A percentile compares a stretch with the other conserved stretches of the same genome.
phyloP scores from a whole-genome alignment of 2,113 vertebrate species.

The Sphyrna mokarran region DNA sequence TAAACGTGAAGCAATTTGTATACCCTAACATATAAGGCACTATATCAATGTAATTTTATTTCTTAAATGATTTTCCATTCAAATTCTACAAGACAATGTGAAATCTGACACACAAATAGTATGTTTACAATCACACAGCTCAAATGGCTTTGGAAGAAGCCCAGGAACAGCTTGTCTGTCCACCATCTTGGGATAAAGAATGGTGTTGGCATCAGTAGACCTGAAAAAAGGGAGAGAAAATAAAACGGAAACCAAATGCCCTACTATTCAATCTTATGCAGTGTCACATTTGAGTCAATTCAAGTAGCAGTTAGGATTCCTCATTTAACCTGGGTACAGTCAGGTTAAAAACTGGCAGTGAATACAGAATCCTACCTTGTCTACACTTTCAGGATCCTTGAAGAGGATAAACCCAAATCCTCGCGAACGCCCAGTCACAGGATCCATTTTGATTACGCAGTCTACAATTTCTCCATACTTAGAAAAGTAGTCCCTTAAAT shows the following conservation, averaged over 20 bases:
- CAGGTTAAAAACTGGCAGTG: constrained; percentile 26
- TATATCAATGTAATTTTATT: background rate
- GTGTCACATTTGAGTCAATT: constrained; percentile 1
- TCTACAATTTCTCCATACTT: constrained; percentile 40
- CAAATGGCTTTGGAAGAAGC: background rate
- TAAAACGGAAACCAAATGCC: constrained; percentile 20
- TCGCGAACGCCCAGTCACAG: constrained; percentile 39
- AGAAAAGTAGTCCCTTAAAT: constrained; percentile 39
- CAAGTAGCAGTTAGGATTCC: constrained; percentile 14
- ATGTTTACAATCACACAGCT: background rate
- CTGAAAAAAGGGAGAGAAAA: background rate
- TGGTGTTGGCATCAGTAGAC: background rate
- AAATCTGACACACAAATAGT: background rate
- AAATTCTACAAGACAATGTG: background rate
- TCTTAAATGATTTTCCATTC: background rate
- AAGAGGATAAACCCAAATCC: constrained; percentile 40
- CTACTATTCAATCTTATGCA: constrained; percentile 12
- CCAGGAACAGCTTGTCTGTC: background rate
- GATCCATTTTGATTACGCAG: constrained; percentile 40
- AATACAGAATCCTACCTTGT: constrained; percentile 37
- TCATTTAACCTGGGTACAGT: constrained; percentile 32
- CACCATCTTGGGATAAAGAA: background rate
- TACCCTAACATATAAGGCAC: background rate
- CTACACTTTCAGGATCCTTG: constrained; percentile 36
- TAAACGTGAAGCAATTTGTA: background rate